Percentiles rank a stretch among this genome's conserved stretches.
These are phyloP conservation scores for Psephotus haematonotus DNA, from an alignment of 2,113 vertebrate genomes.

Conservation along the genomic window DNA sequence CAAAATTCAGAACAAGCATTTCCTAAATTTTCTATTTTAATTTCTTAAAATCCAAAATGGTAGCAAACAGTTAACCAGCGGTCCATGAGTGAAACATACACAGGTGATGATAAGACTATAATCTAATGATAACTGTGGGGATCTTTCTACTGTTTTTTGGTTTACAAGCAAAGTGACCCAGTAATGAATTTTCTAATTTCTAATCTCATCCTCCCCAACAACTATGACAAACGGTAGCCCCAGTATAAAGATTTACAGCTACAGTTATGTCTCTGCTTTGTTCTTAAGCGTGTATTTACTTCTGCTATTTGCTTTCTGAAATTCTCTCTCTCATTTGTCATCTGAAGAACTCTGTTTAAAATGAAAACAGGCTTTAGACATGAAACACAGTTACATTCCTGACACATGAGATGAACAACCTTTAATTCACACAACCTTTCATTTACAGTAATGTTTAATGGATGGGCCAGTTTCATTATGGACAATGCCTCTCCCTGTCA, in stretches of 20 bases:
- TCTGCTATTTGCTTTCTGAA: constrained; percentile 74
- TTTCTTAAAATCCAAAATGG: not conserved
- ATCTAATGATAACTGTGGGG: not conserved
- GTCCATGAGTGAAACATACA: not conserved
- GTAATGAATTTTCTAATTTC: not conserved
- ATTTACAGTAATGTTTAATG: constrained; percentile 53
- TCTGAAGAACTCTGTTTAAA: constrained; percentile 52
- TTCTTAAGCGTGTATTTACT: constrained; percentile 67
- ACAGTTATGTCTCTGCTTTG: constrained; percentile 52
- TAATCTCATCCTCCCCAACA: constrained; percentile 3
- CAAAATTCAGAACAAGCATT: not conserved
- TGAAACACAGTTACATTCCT: constrained; percentile 79
- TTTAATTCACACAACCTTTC: constrained; percentile 78
- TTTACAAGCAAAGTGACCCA: not conserved
- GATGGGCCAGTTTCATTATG: constrained; percentile 70
- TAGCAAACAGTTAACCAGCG: not conserved
- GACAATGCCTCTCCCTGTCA: constrained; percentile 71
- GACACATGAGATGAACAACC: constrained; percentile 77
- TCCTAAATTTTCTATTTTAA: not conserved
- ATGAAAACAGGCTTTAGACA: constrained; percentile 68
- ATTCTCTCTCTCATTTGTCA: constrained; percentile 71
- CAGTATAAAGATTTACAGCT: constrained; percentile 29
- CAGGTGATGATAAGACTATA: not conserved
- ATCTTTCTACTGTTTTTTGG: not conserved
- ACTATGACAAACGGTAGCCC: constrained; percentile 16